Evolutionary conservation across 2,888 invertebrate species (phyloP), one percentile per base, ranked within the genome.

Genomic region (Ligdia adustata): DNA sequence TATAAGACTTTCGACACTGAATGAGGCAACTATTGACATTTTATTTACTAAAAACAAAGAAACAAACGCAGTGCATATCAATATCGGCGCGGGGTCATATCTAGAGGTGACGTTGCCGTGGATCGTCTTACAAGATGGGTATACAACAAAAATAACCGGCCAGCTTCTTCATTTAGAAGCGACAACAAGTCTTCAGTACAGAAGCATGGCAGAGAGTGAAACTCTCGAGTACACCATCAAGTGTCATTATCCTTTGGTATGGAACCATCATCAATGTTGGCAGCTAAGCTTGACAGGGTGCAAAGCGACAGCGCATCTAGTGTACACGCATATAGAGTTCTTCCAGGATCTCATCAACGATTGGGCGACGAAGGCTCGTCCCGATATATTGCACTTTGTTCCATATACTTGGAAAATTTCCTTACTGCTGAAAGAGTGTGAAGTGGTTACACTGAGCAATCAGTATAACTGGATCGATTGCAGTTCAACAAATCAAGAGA

Each of bases 381-480:
- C 99, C 0, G 99, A 99, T 78, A 93, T 99, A 41, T 91, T 97
- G 44, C 95, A 96, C 71, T 99, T 99, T 87, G 95, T 99, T 40
- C 99, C 99, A 1, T 99, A 98, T 81, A 98, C 98, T 0, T 99
- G 98, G 95, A 95, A 96, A 74, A 96, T 99, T 68, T 96, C 95
- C 52, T 90, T 99, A 51, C 91, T 97, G 4, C 86, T 98, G 12
- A 98, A 99, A 79, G 98, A 99, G 82, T 98, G 99, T 82, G 98
- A 99, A 85, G 91, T 99, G 9, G 93, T 99, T 1, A 96, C 98
- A 27, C 90, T 97, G 9, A 95, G 97, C 69, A 99, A 99, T 85
- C 97, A 99, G 76, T 97, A 97, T 81, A 99, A 99, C 82, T 99
- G 99, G 99, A 96, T 99, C 60, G 99, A 99, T 82, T 99, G 99